A percentile compares a stretch with the other conserved stretches of the same genome.
Conservation (phyloP, 1,140 invertebrate species). For the Drosophila ironensis region DNA sequence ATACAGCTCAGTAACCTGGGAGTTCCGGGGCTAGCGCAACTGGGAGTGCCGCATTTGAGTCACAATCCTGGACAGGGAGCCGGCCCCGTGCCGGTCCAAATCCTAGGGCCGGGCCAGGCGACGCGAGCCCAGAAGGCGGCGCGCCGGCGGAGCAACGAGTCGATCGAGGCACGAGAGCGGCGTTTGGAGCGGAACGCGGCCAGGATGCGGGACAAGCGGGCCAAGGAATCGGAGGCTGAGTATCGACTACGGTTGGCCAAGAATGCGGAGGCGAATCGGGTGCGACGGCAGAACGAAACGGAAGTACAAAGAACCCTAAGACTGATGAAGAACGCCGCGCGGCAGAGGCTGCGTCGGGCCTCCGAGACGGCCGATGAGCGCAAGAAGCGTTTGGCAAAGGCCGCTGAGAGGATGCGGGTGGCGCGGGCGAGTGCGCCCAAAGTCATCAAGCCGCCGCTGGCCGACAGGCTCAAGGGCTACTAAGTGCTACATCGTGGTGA, state of each 20-base stretch:
- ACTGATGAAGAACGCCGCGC: constrained; percentile 82
- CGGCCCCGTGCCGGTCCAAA: too few species aligned
- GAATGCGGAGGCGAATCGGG: constrained; percentile 80
- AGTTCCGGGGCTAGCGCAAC: constrained; percentile 18
- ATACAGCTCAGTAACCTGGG: neutral
- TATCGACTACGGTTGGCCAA: constrained; percentile 77
- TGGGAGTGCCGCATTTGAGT: constrained; percentile 28
- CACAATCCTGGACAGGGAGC: constrained; percentile 34
- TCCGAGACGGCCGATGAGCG: constrained; percentile 83
- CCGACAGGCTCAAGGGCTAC: constrained; percentile 79
- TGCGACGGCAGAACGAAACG: constrained; percentile 80
- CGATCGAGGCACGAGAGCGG: constrained; percentile 68
- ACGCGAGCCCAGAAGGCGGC: constrained; percentile 74
- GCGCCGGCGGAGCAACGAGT: constrained; percentile 78
- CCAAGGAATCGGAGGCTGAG: constrained; percentile 75
- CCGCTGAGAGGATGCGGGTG: constrained; percentile 74
- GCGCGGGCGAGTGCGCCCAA: constrained; percentile 74
- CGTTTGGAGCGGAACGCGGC: constrained; percentile 77
- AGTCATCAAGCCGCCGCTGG: constrained; percentile 76
- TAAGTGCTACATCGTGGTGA: too few species aligned
- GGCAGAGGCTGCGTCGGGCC: constrained; percentile 76
- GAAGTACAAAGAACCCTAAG: constrained; percentile 82
- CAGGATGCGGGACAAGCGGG: constrained; percentile 76
- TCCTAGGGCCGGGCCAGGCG: too few species aligned
- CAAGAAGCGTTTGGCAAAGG: constrained; percentile 82